These are phyloP conservation scores for Netelia melanura DNA, from an alignment of 2,888 invertebrate genomes.

Conservation along the genomic window DNA sequence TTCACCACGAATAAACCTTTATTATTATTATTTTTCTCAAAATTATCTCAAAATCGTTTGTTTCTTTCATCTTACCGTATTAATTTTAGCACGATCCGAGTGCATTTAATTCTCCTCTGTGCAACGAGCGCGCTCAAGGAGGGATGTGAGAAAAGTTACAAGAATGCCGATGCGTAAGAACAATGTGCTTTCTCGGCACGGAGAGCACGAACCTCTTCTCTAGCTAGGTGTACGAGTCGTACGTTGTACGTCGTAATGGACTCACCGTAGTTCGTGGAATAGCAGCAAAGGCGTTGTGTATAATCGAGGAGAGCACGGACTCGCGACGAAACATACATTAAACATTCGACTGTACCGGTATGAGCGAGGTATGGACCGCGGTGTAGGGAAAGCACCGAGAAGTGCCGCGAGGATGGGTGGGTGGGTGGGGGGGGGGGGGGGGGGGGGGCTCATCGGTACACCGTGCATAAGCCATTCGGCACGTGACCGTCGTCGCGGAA, in stretches of 20 bases:
- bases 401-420: neutral
- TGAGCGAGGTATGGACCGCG: neutral
- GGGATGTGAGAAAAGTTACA: slow-evolving; percentile 43
- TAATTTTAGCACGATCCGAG: neutral
- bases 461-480: slow-evolving; percentile 25
- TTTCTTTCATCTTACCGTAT: neutral
- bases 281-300: slow-evolving; percentile 1
- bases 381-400: too few relatives aligned
- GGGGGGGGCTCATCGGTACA: slow-evolving; percentile 3
- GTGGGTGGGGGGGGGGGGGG: too few relatives aligned
- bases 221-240: neutral
- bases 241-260: neutral
- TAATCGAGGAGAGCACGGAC: slow-evolving; percentile 42
- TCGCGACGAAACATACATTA: slow-evolving; percentile 59
- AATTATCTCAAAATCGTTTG: neutral
- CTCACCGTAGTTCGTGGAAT: neutral
- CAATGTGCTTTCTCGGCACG: slow-evolving; percentile 54
- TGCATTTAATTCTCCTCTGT: neutral
- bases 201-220: slow-evolving; percentile 11
- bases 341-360: slow-evolving; percentile 34
- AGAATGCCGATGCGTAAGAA: slow-evolving; percentile 56
- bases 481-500: slow-evolving; percentile 44
- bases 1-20: neutral
- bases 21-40: neutral
- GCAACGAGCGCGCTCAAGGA: neutral